These are phyloP conservation scores for Agapornis canus DNA, from an alignment of 2,797 vertebrate species.

Conservation along the genomic window DNA sequence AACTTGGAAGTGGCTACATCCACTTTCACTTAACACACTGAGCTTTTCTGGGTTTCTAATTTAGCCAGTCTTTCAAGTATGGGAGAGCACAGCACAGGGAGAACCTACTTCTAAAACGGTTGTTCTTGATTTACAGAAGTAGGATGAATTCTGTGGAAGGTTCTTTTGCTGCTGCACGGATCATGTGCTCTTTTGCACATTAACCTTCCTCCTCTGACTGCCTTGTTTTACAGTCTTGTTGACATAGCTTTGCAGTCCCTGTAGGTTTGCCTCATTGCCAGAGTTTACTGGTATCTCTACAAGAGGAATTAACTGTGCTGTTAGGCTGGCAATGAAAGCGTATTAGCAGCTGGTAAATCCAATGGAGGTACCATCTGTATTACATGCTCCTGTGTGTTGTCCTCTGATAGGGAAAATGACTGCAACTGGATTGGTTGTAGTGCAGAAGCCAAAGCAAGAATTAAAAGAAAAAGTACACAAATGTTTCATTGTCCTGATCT, in stretches of 20 bases:
- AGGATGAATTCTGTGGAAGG: fast-evolving
- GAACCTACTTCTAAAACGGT: neutral
- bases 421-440: neutral
- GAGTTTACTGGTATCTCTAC: fast-evolving
- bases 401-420: neutral
- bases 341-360: neutral
- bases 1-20: neutral
- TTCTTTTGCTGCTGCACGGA: neutral
- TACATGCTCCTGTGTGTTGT: neutral
- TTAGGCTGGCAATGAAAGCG: neutral
- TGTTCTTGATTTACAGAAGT: fast-evolving
- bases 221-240: neutral
- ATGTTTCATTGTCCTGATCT: neutral
- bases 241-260: fast-evolving
- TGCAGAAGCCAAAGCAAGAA: neutral
- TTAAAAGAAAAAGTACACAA: neutral
- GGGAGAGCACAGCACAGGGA: neutral
- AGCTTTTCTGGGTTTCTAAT: neutral
- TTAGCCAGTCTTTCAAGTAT: neutral
- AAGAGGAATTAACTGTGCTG: neutral
- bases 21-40: neutral
- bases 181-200: fast-evolving
- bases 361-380: neutral
- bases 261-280: neutral
- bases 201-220: neutral